Conservation (phyloP, 1,140 invertebrate species). For the Mamestra configurata region DNA sequence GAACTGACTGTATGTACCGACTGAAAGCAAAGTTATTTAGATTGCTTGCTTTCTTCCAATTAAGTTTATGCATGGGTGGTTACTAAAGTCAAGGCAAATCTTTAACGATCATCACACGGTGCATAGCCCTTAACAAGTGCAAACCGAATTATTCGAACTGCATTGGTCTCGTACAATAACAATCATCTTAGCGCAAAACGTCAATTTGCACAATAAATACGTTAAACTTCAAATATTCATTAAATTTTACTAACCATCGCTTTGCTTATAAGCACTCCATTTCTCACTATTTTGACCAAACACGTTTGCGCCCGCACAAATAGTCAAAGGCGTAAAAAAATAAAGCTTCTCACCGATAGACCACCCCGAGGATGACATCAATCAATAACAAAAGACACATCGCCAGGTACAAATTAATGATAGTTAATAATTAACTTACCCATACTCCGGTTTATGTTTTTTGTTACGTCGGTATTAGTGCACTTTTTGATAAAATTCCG, state of each 20-base stretch:
- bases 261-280: background rate
- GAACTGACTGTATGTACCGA: no score
- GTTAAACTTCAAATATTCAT: background rate
- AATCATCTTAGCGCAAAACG: constrained; percentile 13
- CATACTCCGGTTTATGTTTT: constrained; percentile 57
- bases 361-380: constrained; percentile 76
- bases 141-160: background rate
- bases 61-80: background rate
- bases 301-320: constrained; percentile 58
- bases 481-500: constrained; percentile 60
- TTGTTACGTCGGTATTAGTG: constrained; percentile 50
- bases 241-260: constrained; percentile 1
- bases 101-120: background rate
- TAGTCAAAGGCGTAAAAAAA: constrained; percentile 54
- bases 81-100: background rate
- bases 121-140: background rate
- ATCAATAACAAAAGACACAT: constrained; percentile 76
- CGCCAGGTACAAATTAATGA: constrained; percentile 34
- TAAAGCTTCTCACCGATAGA: constrained; percentile 57
- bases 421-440: constrained; percentile 63
- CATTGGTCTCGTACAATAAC: constrained; percentile 26
- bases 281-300: constrained; percentile 9
- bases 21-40: no score
- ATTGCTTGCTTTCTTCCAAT: no score
- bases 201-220: background rate